phyloP scores from a whole-genome alignment of 2,888 invertebrate species.

The Matsumyia berberina region DNA sequence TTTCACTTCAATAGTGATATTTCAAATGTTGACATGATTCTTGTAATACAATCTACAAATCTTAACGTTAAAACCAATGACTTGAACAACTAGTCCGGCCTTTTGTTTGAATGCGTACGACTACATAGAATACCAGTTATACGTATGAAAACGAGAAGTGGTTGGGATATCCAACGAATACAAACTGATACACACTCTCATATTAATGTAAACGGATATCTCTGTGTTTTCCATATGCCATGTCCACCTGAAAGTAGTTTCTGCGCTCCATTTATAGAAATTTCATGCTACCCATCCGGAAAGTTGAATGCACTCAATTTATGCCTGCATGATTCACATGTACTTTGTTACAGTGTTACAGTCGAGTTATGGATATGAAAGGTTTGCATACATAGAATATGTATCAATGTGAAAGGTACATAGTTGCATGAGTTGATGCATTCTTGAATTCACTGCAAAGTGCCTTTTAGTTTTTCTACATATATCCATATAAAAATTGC shows the following conservation, averaged over 20 bases:
- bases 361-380: not conserved
- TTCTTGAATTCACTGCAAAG: no score
- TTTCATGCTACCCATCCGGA: constrained; percentile 48
- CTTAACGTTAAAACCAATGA: constrained; percentile 5
- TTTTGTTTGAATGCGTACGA: constrained; percentile 4
- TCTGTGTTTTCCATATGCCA: constrained; percentile 26
- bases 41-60: constrained; percentile 37
- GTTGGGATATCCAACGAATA: not conserved
- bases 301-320: constrained; percentile 55
- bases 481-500: no score
- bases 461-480: no score
- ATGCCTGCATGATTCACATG: not conserved
- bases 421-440: no score
- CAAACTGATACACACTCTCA: not conserved
- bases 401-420: not conserved
- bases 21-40: constrained; percentile 47
- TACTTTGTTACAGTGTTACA: not conserved
- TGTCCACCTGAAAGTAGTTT: constrained; percentile 37
- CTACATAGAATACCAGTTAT: constrained; percentile 28
- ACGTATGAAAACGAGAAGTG: constrained; percentile 25
- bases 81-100: not conserved
- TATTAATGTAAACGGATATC: constrained; percentile 67
- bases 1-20: constrained; percentile 28
- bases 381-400: not conserved
- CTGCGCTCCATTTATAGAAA: constrained; percentile 20